Evolutionary conservation across 2,113 vertebrate genomes (phyloP).

Genomic region (human (Homo sapiens)): DNA sequence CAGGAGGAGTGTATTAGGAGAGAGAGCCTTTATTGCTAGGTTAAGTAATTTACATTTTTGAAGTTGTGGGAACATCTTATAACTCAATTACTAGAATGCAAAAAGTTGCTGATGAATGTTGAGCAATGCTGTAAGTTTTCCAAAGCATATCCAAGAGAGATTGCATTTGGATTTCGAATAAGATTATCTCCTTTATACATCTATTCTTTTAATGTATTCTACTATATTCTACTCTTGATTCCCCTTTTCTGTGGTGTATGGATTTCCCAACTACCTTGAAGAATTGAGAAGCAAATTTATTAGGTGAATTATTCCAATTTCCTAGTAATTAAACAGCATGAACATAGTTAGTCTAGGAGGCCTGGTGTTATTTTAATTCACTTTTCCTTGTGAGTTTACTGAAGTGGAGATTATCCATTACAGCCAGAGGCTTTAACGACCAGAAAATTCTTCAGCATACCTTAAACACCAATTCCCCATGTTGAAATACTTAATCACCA

Average conservation of each 20-base stretch:
- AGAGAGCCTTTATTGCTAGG: neutral
- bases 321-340: neutral
- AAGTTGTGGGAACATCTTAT: neutral
- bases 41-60: neutral
- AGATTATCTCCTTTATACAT: neutral
- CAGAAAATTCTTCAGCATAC: neutral
- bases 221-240: neutral
- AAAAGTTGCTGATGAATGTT: neutral
- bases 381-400: neutral
- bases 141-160: neutral
- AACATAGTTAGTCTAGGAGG: neutral
- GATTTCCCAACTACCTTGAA: neutral
- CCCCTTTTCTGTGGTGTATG: neutral
- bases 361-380: neutral
- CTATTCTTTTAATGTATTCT: neutral
- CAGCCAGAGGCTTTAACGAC: neutral
- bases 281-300: neutral
- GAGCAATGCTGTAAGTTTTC: neutral
- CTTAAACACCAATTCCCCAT: neutral
- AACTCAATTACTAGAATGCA: neutral
- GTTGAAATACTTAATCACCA: neutral
- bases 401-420: neutral
- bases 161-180: neutral
- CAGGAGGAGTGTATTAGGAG: neutral
- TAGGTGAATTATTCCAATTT: neutral